Base-by-base conservation (phyloP, 1,140 invertebrate genomes). In the Eubasilissa regina region DNA sequence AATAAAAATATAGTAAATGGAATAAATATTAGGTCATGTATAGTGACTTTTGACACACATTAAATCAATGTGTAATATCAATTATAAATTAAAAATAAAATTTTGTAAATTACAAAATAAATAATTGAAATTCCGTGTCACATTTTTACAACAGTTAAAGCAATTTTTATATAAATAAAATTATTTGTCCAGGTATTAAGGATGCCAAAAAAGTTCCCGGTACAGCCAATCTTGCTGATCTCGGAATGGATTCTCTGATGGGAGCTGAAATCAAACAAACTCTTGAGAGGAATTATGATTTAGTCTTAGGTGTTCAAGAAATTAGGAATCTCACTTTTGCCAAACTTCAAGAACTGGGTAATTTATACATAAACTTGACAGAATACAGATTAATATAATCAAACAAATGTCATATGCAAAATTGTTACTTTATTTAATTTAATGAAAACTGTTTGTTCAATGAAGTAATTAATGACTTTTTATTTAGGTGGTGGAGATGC, bases 171-270 rank as follows among this genome's bases (percentile, higher is more conserved):
- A n/a, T n/a, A n/a, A n/a, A n/a, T n/a, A n/a, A 35, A 35, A 68
- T 47, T 70, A 51, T 75, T 44, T 25, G 80, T 62, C 3, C 83
- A 88, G 87, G 88, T 72, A 91, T 98, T 70, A 97, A 98, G 84
- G 95, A 99, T 84, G 85, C 93, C 0, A 93, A 92, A 75, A 94
- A 93, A 62, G 89, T 98, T 3, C 94, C 94, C 66, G 87, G 92
- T 44, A 91, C 92, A 7, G 91, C 93, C 0, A 95, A 93, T 19
- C 88, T 99, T 7, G 95, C 95, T 12, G 98, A 99, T 86, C 90
- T 99, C 8, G 98, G 98, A 62, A 96, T 99, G 93, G 98, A 99
- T 85, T 99, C 97, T 0, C 89, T 99, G 47, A 99, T 99, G 98
- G 97, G 97, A 74, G 97, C 98, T 0, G 98, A 99, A 90, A 97